Evolutionary conservation across 2,888 invertebrate species (phyloP).

Genomic region (Lithosia quadra): DNA sequence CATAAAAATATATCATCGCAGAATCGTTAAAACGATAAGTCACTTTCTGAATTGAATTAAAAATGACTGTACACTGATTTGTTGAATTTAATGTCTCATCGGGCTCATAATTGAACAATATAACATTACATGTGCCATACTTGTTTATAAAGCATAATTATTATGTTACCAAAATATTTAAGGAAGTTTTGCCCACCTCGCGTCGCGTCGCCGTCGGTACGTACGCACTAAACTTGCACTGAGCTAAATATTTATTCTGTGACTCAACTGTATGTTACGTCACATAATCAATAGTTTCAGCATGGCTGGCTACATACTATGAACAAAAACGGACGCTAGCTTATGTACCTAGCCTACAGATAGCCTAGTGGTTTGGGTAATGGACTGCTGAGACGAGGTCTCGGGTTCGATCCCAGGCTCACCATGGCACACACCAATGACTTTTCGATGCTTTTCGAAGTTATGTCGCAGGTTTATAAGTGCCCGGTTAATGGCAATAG

Average conservation of each 20-base stretch:
- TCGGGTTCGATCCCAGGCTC: too few relatives aligned
- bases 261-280: not conserved
- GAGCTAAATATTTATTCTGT: not conserved
- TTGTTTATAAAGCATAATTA: conserved; percentile 7
- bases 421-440: too few relatives aligned
- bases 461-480: too few relatives aligned
- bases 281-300: not conserved
- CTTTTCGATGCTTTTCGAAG: too few relatives aligned
- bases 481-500: too few relatives aligned
- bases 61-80: not conserved
- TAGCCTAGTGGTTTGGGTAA: too few relatives aligned
- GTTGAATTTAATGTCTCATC: not conserved
- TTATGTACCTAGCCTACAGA: too few relatives aligned
- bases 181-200: not conserved
- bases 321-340: not conserved
- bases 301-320: not conserved
- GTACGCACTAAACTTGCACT: conserved; percentile 34
- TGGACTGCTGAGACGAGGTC: too few relatives aligned
- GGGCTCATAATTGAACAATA: not conserved
- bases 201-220: conserved; percentile 13
- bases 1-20: too few relatives aligned
- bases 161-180: conserved; percentile 11
- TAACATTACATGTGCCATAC: not conserved
- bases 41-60: not conserved
- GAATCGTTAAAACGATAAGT: too few relatives aligned